Evolutionary conservation across 2,113 vertebrate genomes (phyloP).

Genomic region (Salvelinus alpinus): DNA sequence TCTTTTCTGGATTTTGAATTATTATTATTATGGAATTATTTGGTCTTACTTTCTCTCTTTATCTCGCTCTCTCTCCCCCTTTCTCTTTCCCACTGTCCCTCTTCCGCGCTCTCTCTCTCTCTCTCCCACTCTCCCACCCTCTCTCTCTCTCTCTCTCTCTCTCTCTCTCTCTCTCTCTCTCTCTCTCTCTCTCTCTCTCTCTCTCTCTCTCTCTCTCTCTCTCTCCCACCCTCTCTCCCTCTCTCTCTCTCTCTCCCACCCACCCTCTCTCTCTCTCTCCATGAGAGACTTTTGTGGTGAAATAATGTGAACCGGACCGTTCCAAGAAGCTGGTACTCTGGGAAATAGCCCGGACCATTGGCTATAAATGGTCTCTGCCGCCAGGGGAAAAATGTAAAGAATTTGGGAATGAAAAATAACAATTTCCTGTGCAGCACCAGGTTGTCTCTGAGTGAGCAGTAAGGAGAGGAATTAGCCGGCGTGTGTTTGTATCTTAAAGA

Average conservation of each 20-base stretch:
- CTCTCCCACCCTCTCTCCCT: neutral
- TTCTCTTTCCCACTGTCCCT: too few species aligned
- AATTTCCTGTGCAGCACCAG: conserved; percentile 60
- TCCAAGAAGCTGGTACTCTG: conserved; percentile 6
- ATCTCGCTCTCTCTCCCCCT: neutral
- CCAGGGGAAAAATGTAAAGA: conserved; percentile 65
- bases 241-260: neutral
- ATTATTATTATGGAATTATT: too few species aligned
- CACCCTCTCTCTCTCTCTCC: neutral
- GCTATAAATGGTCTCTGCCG: conserved; percentile 67
- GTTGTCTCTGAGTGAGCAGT: conserved; percentile 14
- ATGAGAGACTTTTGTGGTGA: conserved; percentile 25
- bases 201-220: neutral
- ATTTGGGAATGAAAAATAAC: conserved; percentile 50
- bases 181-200: too few species aligned
- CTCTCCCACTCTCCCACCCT: neutral
- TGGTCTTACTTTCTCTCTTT: neutral
- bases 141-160: neutral
- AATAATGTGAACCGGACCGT: conserved; percentile 31
- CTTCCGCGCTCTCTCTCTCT: neutral
- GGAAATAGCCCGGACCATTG: conserved; percentile 21
- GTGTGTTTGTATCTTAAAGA: conserved; percentile 2
- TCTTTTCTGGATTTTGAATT: too few species aligned
- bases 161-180: neutral
- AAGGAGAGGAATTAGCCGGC: neutral